Evolutionary conservation across 2,797 vertebrate species (phyloP).

Genomic region (Notamacropus eugenii): DNA sequence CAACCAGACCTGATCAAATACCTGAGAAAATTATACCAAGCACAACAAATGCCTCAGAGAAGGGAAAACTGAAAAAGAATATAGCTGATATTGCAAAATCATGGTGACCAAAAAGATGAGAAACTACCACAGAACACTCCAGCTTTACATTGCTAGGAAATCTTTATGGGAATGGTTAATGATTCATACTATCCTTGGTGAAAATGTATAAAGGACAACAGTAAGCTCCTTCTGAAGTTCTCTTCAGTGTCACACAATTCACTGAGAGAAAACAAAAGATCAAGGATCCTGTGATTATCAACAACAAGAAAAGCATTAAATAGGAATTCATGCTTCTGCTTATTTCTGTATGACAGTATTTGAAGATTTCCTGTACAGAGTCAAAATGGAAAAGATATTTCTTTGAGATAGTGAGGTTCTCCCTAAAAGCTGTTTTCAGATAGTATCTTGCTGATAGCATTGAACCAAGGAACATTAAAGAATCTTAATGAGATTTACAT

Average conservation of each 20-base stretch:
- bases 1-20: not conserved
- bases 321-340: not conserved
- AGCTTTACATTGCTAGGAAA: not conserved
- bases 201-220: not conserved
- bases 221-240: not conserved
- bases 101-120: not conserved
- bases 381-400: not conserved
- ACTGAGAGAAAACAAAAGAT: not conserved
- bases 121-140: not conserved
- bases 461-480: not conserved
- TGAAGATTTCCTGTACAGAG: not conserved
- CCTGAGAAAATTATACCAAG: not conserved
- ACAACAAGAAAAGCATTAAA: not conserved
- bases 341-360: not conserved
- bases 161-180: not conserved
- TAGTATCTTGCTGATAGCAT: not conserved
- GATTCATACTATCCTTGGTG: not conserved
- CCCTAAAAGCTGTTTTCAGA: not conserved
- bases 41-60: not conserved
- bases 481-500: not conserved
- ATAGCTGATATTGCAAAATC: not conserved
- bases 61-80: not conserved
- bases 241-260: not conserved
- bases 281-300: not conserved
- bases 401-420: not conserved